Evolutionary conservation across 2,888 invertebrate genomes (phyloP).

Genomic region (Antheraea yamamai): DNA sequence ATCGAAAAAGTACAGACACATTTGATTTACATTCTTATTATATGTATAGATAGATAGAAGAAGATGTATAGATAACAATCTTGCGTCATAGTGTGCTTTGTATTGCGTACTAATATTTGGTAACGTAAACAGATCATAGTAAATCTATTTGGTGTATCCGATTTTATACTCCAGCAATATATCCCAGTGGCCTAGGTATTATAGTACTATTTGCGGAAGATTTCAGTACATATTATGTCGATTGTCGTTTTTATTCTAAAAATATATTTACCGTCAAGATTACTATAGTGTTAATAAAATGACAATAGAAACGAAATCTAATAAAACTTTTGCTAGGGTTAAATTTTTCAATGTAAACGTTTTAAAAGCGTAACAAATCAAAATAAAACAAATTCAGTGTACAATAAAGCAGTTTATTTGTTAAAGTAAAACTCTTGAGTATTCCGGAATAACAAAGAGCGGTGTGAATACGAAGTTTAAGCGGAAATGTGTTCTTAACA

Average conservation of each 20-base stretch:
- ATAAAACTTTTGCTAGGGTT: not conserved
- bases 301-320: not conserved
- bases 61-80: too few species aligned
- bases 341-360: not conserved
- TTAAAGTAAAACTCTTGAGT: constrained; percentile 10
- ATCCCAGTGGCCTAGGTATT: not conserved
- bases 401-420: constrained; percentile 5
- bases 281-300: not conserved
- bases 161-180: not conserved
- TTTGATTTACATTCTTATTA: too few species aligned
- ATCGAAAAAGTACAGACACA: too few species aligned
- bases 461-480: constrained; percentile 9
- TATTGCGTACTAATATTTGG: too few species aligned
- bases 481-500: constrained; percentile 9
- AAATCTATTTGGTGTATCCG: not conserved
- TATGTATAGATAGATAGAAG: too few species aligned
- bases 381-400: constrained; percentile 2
- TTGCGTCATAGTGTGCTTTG: too few species aligned
- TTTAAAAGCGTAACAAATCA: not conserved
- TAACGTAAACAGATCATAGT: not conserved
- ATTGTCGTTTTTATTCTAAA: not conserved
- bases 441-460: constrained; percentile 7
- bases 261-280: not conserved
- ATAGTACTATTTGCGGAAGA: too few species aligned
- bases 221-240: not conserved